These are phyloP conservation scores for Salvelinus alpinus DNA, from an alignment of 2,113 vertebrate genomes.

Conservation along the genomic window DNA sequence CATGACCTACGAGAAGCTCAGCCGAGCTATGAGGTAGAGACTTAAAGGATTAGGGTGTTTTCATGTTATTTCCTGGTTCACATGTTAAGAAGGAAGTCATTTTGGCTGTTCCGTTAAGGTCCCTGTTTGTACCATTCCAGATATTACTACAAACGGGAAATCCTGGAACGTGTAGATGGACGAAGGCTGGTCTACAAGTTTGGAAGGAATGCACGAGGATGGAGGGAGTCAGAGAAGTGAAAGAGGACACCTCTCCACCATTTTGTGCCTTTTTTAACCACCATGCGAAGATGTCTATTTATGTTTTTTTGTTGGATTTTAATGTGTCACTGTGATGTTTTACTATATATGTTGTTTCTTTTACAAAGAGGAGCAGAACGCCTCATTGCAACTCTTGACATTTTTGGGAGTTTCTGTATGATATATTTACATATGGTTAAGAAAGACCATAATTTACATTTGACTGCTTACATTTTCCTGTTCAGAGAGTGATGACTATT, in stretches of 20 bases:
- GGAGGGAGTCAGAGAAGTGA: conserved; percentile 93
- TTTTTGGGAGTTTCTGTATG: conserved; percentile 23
- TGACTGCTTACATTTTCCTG: conserved; percentile 15
- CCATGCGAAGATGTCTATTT: conserved; percentile 35
- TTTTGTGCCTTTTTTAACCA: conserved; percentile 9
- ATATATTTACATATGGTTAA: conserved; percentile 46
- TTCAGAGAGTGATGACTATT: conserved; percentile 20
- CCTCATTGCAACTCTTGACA: not conserved
- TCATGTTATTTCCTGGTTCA: too few relatives aligned
- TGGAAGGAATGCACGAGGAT: conserved; percentile 93
- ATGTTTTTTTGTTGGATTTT: conserved; percentile 29
- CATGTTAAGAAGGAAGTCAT: too few relatives aligned
- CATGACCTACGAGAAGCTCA: conserved; percentile 99
- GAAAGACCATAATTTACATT: conserved; percentile 13
- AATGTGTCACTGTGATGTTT: conserved; percentile 35
- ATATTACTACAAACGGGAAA: conserved; percentile 98
- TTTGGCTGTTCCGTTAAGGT: not conserved
- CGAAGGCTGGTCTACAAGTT: conserved; percentile 97
- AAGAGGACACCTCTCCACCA: not conserved
- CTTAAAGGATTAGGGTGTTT: too few relatives aligned
- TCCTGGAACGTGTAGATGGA: conserved; percentile 94
- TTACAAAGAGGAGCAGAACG: not conserved
- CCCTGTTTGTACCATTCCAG: conserved; percentile 66
- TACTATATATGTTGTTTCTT: conserved; percentile 18
- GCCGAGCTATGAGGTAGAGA: conserved; percentile 93